Percentiles rank a stretch among this genome's conserved stretches.
Conservation (phyloP, 2,888 invertebrate genomes). For the Xestobium rufovillosum region DNA sequence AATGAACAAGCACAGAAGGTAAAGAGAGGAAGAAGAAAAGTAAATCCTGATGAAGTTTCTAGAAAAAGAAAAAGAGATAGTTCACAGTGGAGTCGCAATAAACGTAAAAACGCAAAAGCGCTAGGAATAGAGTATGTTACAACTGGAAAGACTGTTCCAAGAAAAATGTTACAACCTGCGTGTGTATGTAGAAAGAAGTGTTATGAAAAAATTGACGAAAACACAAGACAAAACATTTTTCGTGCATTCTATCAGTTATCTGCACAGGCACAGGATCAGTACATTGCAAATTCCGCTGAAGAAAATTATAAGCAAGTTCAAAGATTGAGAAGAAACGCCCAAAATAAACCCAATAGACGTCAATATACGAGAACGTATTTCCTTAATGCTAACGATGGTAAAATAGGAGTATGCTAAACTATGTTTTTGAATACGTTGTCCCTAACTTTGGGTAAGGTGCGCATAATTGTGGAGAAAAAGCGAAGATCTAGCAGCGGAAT, state of each 20-base stretch:
- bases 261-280: conserved; percentile 3
- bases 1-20: not conserved
- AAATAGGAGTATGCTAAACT: conserved; percentile 9
- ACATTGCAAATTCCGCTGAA: conserved; percentile 1
- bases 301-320: conserved; percentile 1
- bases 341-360: conserved; percentile 3
- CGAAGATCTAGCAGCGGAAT: conserved; percentile 3
- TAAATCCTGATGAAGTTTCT: conserved; percentile 2
- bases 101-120: conserved; percentile 2
- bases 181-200: conserved; percentile 3
- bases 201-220: conserved; percentile 1
- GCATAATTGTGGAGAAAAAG: conserved; percentile 1
- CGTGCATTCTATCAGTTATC: conserved; percentile 1
- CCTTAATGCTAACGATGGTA: conserved; percentile 1
- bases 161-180: not conserved
- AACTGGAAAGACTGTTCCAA: conserved; percentile 1
- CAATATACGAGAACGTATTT: not conserved
- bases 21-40: not conserved
- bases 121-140: conserved; percentile 1
- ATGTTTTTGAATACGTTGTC: conserved; percentile 10
- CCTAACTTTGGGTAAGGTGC: not conserved
- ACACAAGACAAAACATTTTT: conserved; percentile 1
- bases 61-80: conserved; percentile 1
- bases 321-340: not conserved
- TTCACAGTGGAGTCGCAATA: not conserved